Conservation (phyloP, 2,113 vertebrate genomes). For the Mobula hypostoma region DNA sequence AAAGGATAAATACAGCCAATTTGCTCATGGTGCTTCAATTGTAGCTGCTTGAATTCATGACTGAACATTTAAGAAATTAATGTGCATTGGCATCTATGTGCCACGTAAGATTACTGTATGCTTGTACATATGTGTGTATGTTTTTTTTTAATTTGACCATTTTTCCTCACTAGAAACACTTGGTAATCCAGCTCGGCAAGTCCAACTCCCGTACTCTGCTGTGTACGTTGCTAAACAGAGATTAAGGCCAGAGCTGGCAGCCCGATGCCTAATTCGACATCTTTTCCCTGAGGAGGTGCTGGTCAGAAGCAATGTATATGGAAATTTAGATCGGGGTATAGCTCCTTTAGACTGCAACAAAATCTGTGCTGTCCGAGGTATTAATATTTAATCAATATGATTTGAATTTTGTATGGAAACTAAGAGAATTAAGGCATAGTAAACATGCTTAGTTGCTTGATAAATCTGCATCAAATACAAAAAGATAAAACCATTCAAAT, state of each 20-base stretch:
- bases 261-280: constrained; percentile 59
- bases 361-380: constrained; percentile 66
- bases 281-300: constrained; percentile 64
- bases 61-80: not conserved
- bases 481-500: not conserved
- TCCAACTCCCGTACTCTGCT: constrained; percentile 55
- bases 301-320: constrained; percentile 61
- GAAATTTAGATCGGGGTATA: constrained; percentile 50
- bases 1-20: not conserved
- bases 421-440: not conserved
- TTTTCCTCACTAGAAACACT: constrained; percentile 51
- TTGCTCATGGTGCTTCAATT: not conserved
- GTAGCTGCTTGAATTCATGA: not conserved
- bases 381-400: not conserved
- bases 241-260: constrained; percentile 54
- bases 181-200: constrained; percentile 52
- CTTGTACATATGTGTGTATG: not conserved
- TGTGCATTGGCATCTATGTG: not conserved
- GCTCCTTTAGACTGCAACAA: constrained; percentile 57
- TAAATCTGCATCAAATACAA: not conserved
- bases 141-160: not conserved
- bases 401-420: not conserved
- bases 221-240: constrained; percentile 54
- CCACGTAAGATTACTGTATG: not conserved
- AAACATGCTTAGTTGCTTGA: not conserved